Evolutionary conservation across 2,888 invertebrate species (phyloP), one percentile per base, ranked within the genome.

Genomic region (Drosophila tripunctata): DNA sequence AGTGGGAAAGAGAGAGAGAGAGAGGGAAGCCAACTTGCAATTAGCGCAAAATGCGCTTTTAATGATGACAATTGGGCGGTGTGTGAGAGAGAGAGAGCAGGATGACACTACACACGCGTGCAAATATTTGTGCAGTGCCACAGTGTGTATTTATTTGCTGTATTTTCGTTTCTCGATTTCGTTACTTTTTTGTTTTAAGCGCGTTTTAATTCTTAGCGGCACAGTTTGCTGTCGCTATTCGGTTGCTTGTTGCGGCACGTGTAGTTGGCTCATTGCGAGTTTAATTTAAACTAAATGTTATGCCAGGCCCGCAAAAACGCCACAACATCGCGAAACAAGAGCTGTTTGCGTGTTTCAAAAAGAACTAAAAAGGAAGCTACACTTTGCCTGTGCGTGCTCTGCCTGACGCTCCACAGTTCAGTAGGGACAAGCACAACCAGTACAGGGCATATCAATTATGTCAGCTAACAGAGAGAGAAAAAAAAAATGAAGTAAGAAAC

Each of bases 251-350:
- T 19, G 54, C 55, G 50, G 31, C 31, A 47, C 58, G 64, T 57
- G 86, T 75, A 80, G 70, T 83, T 82, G 55, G 76, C 79, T 66
- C 86, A 77, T 81, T 80, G 88, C 87, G 76, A 81, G 89, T 85
- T 89, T 76, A 84, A 79, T 80, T 88, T 87, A 87, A 88, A 88
- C 88, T 88, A 79, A 88, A 88, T 73, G 70, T 57, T 76, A 47
- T 57, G 69, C 66, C 72, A 75, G 78, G 57, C 52, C 67, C 73
- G 65, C 75, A 52, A 77, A 75, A 72, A 67, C 68, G 70, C 70
- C 47, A 56, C 54, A 65, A 78, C 65, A 69, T 75, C 61, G 70
- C 73, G 58, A 70, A 78, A 73, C 48, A 41, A 54, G 52, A 62
- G 58, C 64, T 54, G 44, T 14, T 81, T 79, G 86, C 78, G 79